A percentile compares a stretch with the other conserved stretches of the same genome.
Evolutionary conservation across 2,797 vertebrate species (phyloP).

Genomic region (Decapterus maruadsi): DNA sequence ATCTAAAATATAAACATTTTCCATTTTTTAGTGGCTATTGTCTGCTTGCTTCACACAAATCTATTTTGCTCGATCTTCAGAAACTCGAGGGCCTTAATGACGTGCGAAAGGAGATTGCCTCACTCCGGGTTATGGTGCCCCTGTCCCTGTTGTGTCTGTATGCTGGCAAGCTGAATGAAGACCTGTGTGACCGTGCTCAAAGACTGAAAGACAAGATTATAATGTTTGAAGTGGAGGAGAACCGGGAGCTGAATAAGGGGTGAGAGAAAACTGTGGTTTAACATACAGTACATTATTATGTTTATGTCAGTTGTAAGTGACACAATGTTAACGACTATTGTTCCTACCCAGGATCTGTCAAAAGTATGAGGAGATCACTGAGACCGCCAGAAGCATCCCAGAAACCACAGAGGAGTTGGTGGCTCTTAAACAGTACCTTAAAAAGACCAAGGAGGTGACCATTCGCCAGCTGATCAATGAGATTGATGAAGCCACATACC

Average conservation of each 20-base stretch:
- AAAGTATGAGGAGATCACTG: slow-evolving; percentile 86
- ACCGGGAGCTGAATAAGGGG: slow-evolving; percentile 88
- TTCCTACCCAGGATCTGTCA: slow-evolving; percentile 87
- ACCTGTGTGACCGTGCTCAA: slow-evolving; percentile 85
- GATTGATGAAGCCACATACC: slow-evolving; percentile 81
- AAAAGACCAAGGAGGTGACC: slow-evolving; percentile 88
- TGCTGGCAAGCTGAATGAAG: slow-evolving; percentile 85
- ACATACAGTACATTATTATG: neutral
- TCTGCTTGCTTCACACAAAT: slow-evolving; percentile 10
- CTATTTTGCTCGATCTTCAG: slow-evolving; percentile 71
- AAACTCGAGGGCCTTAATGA: slow-evolving; percentile 86
- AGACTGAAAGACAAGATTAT: slow-evolving; percentile 87
- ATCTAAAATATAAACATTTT: slow-evolving; percentile 14
- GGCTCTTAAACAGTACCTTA: slow-evolving; percentile 83
- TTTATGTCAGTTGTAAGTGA: neutral
- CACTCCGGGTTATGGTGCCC: slow-evolving; percentile 87
- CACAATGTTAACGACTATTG: neutral
- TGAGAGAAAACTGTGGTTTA: slow-evolving; percentile 50
- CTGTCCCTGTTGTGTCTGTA: slow-evolving; percentile 93
- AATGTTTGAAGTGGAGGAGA: slow-evolving; percentile 88
- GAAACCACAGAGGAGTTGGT: slow-evolving; percentile 89
- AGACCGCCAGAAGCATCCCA: slow-evolving; percentile 84
- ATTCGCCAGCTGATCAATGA: slow-evolving; percentile 85
- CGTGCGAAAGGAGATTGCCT: slow-evolving; percentile 86
- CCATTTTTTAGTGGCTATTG: neutral